Percentiles rank a stretch among this genome's conserved stretches.
Evolutionary conservation across 2,797 vertebrate genomes (phyloP).

Genomic region (Rhincodon typus): DNA sequence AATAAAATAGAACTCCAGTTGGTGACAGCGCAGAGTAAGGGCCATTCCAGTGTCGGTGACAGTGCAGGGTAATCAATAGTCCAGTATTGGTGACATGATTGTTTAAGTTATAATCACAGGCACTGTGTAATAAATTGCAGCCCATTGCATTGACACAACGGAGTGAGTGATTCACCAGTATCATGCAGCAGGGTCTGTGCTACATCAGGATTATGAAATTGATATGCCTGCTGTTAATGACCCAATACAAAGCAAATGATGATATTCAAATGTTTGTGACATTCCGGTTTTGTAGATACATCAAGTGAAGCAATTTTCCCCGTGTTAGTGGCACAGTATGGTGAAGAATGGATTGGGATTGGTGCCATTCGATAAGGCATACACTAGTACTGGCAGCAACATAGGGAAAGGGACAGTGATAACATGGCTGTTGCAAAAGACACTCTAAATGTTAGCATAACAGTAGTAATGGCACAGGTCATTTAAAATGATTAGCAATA

Average conservation of each 20-base stretch:
- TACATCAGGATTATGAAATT: not conserved
- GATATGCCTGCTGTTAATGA: not conserved
- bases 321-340: not conserved
- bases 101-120: too few species aligned
- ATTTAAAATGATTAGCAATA: not conserved
- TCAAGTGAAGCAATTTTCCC: not conserved
- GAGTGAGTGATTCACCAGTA: not conserved
- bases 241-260: not conserved
- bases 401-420: not conserved
- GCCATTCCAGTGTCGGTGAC: not conserved
- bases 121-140: too few species aligned
- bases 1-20: not conserved
- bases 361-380: not conserved
- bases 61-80: not conserved
- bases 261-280: not conserved
- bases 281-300: too few species aligned
- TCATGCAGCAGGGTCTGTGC: not conserved
- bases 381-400: not conserved
- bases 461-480: not conserved
- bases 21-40: not conserved
- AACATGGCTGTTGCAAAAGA: not conserved
- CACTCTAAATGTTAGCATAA: too few species aligned
- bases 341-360: not conserved
- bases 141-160: not conserved
- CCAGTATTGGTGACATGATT: not conserved